Base-by-base conservation (phyloP, 2,888 invertebrate genomes). In the Cylloceria caligata region DNA sequence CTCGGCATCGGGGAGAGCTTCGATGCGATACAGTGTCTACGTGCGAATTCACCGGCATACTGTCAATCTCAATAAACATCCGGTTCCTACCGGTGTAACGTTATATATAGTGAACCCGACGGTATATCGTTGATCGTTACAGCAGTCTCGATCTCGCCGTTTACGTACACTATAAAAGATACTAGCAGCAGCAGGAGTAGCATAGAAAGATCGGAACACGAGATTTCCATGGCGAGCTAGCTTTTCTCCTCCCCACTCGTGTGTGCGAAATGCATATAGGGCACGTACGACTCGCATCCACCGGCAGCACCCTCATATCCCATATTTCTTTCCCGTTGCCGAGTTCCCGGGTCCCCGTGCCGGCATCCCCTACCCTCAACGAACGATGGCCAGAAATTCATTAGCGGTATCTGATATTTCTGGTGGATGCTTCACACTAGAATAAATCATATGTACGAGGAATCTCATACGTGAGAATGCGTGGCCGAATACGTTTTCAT, bases 351-450 rank as follows among this genome's bases (percentile, higher is more conserved):
- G 13, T 68, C 49, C 21, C 57, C 42, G 9, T 11, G 7, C 55
- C 27, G 57, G 42, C 27, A 6, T 75, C 81, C 73, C 68, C 52
- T 71, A 65, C 55, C 65, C 39, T 11, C 67, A 34, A 60, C 21
- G n/a, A 52, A 75, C 74, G 52, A 77, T 69, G 68, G 68, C 78
- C 83, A 83, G 82, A 83, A 85, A 88, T 91, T 91, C 91, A 91
- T 91, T 91, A 91, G 89, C 88, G 90, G 88, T 91, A 91, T 91
- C 91, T 88, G 91, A 91, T 91, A 91, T 91, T 91, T 91, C 91
- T 91, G 89, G 89, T 90, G 89, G 91, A 84, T 91, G 90, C 87
- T 90, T 91, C 90, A 88, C 91, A 88, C 88, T 85, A 85, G 87
- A 88, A 91, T 91, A 91, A 91, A 91, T 91, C 91, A 91, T 87